A percentile compares a stretch with the other conserved stretches of the same genome.
Evolutionary conservation across 2,797 vertebrate species (phyloP).

Genomic region (Enteromius anoplus): DNA sequence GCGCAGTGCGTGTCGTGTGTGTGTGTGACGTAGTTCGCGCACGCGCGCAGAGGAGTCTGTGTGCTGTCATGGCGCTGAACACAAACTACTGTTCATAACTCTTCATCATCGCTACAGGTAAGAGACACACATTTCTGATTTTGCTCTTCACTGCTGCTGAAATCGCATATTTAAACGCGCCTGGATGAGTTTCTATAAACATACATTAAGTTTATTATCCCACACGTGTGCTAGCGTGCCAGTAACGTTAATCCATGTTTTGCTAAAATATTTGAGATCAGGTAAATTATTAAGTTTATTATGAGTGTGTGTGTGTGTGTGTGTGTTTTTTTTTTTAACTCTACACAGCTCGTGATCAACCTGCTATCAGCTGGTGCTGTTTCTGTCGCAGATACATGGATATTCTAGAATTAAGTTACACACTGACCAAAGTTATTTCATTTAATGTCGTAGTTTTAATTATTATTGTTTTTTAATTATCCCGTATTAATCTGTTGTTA

Average conservation of each 20-base stretch:
- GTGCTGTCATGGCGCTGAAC: conserved; percentile 74
- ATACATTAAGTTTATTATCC: neutral
- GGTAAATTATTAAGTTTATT: neutral
- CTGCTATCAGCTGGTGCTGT: neutral
- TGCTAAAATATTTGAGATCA: neutral
- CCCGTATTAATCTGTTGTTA: neutral
- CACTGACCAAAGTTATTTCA: neutral
- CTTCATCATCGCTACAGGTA: conserved; percentile 14
- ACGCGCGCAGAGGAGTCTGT: conserved; percentile 63
- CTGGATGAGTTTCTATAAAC: neutral
- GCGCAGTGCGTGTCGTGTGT: neutral
- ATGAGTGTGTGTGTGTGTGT: too few relatives aligned
- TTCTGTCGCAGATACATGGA: neutral
- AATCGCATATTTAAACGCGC: neutral
- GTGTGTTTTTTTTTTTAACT: neutral
- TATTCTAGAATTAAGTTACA: neutral
- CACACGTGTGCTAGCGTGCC: neutral
- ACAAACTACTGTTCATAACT: conserved; percentile 62
- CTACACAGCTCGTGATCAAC: neutral
- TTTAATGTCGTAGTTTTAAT: neutral
- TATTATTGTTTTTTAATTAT: neutral
- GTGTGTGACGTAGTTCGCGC: neutral
- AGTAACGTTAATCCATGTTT: neutral
- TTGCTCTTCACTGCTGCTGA: neutral
- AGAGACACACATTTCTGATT: neutral